These are phyloP conservation scores for Metaphire vulgaris DNA, from an alignment of 1,140 invertebrate genomes.

Conservation along the genomic window DNA sequence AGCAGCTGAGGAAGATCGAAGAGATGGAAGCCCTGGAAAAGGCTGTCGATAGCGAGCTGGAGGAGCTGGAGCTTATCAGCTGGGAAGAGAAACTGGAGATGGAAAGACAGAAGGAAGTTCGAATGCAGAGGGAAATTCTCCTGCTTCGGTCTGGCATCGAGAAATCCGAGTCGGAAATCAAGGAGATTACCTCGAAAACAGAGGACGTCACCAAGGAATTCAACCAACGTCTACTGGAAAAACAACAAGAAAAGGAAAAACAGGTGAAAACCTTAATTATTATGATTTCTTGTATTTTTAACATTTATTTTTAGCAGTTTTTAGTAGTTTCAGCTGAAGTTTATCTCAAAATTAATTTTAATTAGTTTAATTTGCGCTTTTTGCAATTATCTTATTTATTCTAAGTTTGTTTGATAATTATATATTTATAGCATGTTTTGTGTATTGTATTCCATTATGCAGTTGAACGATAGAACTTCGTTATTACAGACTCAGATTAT, in stretches of 20 bases:
- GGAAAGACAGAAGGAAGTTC: background rate
- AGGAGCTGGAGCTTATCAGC: constrained; percentile 4
- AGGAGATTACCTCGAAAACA: background rate
- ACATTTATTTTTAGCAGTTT: no score
- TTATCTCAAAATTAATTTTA: no score
- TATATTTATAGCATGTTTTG: no score
- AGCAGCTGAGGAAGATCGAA: background rate
- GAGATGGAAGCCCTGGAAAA: background rate
- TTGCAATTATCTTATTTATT: no score
- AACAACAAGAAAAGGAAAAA: background rate
- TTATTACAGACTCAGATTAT: no score
- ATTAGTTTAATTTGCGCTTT: no score
- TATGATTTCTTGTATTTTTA: no score
- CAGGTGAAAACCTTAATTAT: no score
- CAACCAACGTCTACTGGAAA: background rate
- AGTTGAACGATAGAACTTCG: no score
- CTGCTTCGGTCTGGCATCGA: background rate
- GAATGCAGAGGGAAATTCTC: background rate
- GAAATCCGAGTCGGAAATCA: background rate
- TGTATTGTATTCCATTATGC: no score
- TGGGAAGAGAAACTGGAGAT: constrained; percentile 13
- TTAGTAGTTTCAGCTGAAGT: no score
- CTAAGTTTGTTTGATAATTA: no score
- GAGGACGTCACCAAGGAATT: background rate
- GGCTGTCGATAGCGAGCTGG: background rate